Base-by-base conservation (phyloP, 2,888 invertebrate species). In the Ormyrus nitidulus region DNA sequence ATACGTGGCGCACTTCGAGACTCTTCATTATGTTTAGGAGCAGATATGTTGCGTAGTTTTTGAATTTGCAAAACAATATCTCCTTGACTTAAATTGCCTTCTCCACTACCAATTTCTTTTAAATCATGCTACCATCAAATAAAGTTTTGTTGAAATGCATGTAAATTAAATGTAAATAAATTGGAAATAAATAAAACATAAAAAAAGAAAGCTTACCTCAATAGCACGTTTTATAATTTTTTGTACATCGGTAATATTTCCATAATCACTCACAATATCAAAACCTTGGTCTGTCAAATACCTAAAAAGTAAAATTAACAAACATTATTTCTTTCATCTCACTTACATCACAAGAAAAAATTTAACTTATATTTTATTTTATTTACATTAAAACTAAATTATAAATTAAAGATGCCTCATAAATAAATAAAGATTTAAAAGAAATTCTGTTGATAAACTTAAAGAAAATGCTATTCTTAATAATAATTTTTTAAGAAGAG, bases 11-110 rank as follows among this genome's bases (percentile, higher is more conserved):
- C 96, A 80, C 93, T 92, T 82, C 93, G 93, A 6, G 96, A 96
- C 83, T 97, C 96, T 90, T 97, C 97, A 89, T 97, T 96, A 11
- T 94, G 94, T 91, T 98, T 98, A 5, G 98, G 98, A 51, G 97
- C 97, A 10, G 97, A 94, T 65, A 97, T 94, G 91, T 98, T 98
- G 11, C 96, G 93, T 69, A 97, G 92, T 91, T 97, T 97, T 89
- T 95, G 95, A 85, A 98, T 94, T 92, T 98, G 98, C 64, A 98
- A 92, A 56, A 98, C 94, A 83, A 97, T 82, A 78, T 88, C 88
- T 49, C 88, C 87, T 70, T 87, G 85, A 70, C 84, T 83, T 70
- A 87, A 70, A 73, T 87, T 86, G n/a, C 88, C 88, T 78, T 86
- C 86, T 6, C 89, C 94, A 74, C 93, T 94, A n/a, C 96, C 96